Evolutionary conservation across 2,888 invertebrate genomes (phyloP).

Genomic region (Ennomos quercinarius): DNA sequence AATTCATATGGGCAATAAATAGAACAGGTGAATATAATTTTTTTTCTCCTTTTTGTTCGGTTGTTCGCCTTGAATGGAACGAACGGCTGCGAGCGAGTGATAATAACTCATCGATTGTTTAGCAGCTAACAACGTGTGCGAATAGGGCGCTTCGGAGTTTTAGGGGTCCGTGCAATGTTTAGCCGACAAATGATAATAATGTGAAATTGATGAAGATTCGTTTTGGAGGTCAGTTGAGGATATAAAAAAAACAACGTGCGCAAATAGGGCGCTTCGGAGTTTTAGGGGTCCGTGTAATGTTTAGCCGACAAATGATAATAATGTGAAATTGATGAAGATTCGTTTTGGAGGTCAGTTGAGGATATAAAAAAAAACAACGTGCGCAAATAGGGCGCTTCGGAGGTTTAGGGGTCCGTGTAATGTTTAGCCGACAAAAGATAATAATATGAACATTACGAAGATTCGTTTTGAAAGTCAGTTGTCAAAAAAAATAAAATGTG

Average conservation of each 20-base stretch:
- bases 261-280: constrained; percentile 46
- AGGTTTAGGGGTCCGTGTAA: constrained; percentile 37
- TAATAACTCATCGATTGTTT: constrained; percentile 83
- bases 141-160: constrained; percentile 46
- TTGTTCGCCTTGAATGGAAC: constrained; percentile 36
- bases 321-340: too few relatives aligned
- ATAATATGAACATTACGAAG: too few relatives aligned
- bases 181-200: too few relatives aligned
- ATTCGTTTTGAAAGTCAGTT: too few relatives aligned
- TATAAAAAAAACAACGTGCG: constrained; percentile 54
- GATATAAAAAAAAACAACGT: too few relatives aligned
- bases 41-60: constrained; percentile 63
- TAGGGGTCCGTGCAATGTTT: constrained; percentile 30
- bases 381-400: constrained; percentile 48
- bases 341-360: too few relatives aligned
- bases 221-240: too few relatives aligned
- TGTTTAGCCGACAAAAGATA: not conserved
- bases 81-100: constrained; percentile 68
- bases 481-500: too few relatives aligned
- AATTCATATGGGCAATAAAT: constrained; percentile 69
- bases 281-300: constrained; percentile 35
- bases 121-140: constrained; percentile 58
- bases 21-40: constrained; percentile 72
- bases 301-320: not conserved
- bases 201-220: too few relatives aligned